Conservation (phyloP, 2,888 invertebrate species). For the Macrosiphum euphorbiae region DNA sequence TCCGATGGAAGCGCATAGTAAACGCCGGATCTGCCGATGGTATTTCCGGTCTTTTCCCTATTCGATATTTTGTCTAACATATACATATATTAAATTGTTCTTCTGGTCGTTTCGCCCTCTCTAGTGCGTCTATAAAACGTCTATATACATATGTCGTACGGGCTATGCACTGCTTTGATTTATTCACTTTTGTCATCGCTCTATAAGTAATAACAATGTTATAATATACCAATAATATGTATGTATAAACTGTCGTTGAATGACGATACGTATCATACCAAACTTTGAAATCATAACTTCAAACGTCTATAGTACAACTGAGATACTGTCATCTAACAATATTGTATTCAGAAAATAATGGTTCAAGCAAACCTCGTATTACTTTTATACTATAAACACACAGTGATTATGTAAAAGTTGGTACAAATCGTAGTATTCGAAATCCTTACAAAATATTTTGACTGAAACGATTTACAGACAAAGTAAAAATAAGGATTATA, state of each 20-base stretch:
- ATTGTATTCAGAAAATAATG: neutral
- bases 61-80: slow-evolving; percentile 33
- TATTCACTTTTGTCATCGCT: slow-evolving; percentile 15
- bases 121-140: neutral
- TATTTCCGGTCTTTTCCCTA: slow-evolving; percentile 36
- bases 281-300: neutral
- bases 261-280: neutral
- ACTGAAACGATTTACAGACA: neutral
- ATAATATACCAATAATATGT: neutral
- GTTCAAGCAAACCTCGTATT: neutral
- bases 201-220: neutral
- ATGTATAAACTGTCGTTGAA: neutral
- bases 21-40: slow-evolving; percentile 42
- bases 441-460: neutral
- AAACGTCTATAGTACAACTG: neutral
- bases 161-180: slow-evolving; percentile 3
- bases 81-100: slow-evolving; percentile 26
- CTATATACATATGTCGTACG: neutral
- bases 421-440: neutral
- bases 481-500: no score
- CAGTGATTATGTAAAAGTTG: neutral
- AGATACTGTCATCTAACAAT: neutral
- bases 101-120: neutral
- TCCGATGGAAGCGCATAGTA: neutral
- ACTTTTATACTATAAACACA: neutral